phyloP scores from a whole-genome alignment of 2,888 invertebrate species.

The Amiota communis region DNA sequence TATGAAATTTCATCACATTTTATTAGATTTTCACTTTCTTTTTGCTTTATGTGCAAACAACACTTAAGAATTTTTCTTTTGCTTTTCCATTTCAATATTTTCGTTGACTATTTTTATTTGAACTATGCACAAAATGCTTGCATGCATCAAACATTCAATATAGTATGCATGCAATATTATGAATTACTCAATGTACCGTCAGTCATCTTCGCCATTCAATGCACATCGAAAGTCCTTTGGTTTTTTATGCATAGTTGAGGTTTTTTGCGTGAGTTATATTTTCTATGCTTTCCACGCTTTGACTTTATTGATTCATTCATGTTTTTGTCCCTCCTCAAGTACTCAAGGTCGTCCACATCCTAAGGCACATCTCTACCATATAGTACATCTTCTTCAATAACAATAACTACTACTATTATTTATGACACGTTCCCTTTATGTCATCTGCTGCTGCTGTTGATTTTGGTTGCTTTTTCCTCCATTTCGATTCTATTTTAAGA shows the following conservation, averaged over 20 bases:
- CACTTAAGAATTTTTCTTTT: not conserved
- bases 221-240: not conserved
- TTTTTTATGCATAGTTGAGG: too few species aligned
- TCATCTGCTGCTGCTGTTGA: not conserved
- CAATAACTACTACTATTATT: not conserved
- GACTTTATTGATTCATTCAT: not conserved
- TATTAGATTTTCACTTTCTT: too few species aligned
- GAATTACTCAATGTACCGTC: slow-evolving; percentile 11
- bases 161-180: not conserved
- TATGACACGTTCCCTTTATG: slow-evolving; percentile 11
- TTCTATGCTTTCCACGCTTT: not conserved
- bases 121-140: not conserved
- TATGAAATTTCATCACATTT: not conserved
- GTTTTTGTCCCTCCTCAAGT: not conserved
- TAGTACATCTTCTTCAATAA: not conserved
- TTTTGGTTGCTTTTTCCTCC: not conserved
- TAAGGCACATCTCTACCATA: too few species aligned
- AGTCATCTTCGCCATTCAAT: not conserved
- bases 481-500: not conserved
- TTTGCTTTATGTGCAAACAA: not conserved
- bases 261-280: not conserved
- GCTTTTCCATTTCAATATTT: not conserved
- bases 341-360: slow-evolving; percentile 8
- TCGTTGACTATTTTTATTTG: not conserved
- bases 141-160: not conserved